Evolutionary conservation across 2,113 vertebrate genomes (phyloP).

Genomic region (Ailurus styani): DNA sequence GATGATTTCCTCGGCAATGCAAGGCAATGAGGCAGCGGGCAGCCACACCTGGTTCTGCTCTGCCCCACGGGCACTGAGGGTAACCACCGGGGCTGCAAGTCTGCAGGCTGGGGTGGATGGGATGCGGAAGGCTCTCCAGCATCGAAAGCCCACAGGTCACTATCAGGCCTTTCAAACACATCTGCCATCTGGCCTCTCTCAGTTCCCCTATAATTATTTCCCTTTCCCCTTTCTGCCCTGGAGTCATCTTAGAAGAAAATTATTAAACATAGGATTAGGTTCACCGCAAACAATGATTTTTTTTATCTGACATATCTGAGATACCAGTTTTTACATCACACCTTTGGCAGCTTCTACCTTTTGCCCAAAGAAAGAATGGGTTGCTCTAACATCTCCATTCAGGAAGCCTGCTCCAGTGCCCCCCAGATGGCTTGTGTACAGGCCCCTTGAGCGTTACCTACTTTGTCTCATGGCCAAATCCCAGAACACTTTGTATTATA

Average conservation of each 20-base stretch:
- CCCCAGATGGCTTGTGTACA: background rate
- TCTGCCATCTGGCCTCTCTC: conserved; percentile 64
- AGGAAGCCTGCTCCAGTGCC: background rate
- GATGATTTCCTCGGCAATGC: background rate
- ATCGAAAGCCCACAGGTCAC: conserved; percentile 33
- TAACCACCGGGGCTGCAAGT: background rate
- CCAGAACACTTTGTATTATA: background rate
- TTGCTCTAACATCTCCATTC: background rate
- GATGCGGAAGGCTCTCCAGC: background rate
- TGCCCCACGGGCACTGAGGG: background rate
- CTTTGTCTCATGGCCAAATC: background rate
- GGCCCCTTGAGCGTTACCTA: background rate
- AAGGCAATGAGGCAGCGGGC: conserved; percentile 27
- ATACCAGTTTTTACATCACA: background rate
- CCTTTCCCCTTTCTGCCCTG: conserved; percentile 38
- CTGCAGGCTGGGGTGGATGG: background rate
- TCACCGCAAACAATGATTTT: background rate
- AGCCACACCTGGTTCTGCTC: background rate
- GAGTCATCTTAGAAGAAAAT: conserved; percentile 44
- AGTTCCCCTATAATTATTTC: conserved; percentile 39
- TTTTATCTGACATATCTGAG: background rate
- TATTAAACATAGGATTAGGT: conserved; percentile 13
- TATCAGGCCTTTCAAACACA: conserved; percentile 22
- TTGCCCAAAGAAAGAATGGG: background rate
- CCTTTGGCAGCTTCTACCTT: background rate